These are phyloP conservation scores for Myotis daubentonii DNA, from an alignment of 2,797 vertebrate genomes.

Conservation along the genomic window DNA sequence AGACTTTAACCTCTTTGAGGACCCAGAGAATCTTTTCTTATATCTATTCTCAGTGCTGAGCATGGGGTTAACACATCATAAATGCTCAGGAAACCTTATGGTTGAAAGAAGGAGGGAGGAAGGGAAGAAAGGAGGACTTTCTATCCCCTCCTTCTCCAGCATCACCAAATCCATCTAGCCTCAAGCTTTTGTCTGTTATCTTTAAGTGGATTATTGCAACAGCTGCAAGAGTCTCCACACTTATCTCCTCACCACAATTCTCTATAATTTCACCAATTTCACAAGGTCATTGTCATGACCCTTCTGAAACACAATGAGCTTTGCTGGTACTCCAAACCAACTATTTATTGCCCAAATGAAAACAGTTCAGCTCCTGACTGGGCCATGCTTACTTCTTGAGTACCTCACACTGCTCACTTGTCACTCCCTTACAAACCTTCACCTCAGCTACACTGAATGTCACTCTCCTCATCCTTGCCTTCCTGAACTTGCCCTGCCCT, in stretches of 20 bases:
- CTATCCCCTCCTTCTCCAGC: neutral
- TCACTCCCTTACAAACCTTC: neutral
- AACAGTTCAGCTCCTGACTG: too few relatives aligned
- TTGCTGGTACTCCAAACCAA: neutral
- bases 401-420: too few relatives aligned
- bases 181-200: neutral
- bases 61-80: neutral
- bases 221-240: neutral
- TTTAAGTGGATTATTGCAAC: neutral
- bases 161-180: neutral
- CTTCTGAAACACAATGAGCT: neutral
- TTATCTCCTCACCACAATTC: neutral
- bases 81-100: neutral
- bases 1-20: neutral
- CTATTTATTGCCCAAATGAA: neutral
- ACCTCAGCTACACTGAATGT: neutral
- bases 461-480: neutral
- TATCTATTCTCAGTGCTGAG: neutral
- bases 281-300: neutral
- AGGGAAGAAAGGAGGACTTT: neutral
- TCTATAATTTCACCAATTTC: neutral
- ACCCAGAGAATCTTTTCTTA: neutral
- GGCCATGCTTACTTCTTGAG: neutral
- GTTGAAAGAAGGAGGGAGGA: too few relatives aligned
- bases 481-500: neutral